Evolutionary conservation across 2,113 vertebrate species (phyloP), one percentile per base, ranked within the genome.

Genomic region (Anser brachyrhynchus): DNA sequence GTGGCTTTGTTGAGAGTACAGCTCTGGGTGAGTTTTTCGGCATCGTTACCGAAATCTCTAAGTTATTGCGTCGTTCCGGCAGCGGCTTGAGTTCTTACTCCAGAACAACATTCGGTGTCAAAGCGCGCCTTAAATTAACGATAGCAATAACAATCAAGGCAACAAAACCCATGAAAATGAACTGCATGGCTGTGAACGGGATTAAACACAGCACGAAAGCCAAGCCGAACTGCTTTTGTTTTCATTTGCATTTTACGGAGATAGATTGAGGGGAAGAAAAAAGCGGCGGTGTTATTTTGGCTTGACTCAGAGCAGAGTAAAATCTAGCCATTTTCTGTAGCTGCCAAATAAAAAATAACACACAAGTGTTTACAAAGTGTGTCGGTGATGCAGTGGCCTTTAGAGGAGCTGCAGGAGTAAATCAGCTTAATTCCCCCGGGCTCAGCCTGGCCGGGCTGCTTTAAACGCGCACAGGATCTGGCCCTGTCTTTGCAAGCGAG

Each of bases 301-400:
- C 28, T 65, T 3, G 20, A 9, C 76, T 65, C 19, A 19, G 72
- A 75, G 1, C 10, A 0, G 2, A 0, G 9, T 22, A 11, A 51
- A 69, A 66, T 20, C 7, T 2, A 13, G 5, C 1, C 3, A 5
- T 26, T 90, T 77, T 79, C 31, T 16, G 5, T 22, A 2, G 26
- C 51, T 9, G 35, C 14, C 7, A 49, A 13, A 51, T 39, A 14
- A 43, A 72, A n/a, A 28, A 11, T 8, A 46, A 20, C 8, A 46
- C 46, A 49, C 0, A 3, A 72, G 10, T 19, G 71, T 90, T 92
- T 55, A 2, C 11, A 13, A 72, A 89, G 46, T 13, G 51, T 28
- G 58, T 26, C 5, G n/a, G 69, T 15, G 28, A 31, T 2, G 35
- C 0, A 1, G 25, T 11, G 37, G 62, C 52, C 7, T 78, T 74